Base-by-base conservation (phyloP, 2,113 vertebrate genomes). In the Pterocles orientalis region DNA sequence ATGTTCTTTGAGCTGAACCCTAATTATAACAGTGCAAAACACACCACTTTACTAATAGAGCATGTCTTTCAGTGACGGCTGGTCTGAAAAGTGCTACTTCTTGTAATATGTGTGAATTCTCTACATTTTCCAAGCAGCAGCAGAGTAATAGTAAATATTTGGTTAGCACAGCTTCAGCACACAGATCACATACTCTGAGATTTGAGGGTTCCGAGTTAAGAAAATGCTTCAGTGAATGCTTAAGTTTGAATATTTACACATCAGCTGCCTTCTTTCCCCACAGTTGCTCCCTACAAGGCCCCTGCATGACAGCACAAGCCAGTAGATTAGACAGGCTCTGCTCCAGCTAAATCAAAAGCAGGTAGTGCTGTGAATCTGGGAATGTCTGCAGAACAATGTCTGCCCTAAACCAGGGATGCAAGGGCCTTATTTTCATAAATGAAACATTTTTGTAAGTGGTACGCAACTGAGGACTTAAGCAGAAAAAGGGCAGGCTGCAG, bases 61-160 rank as follows among this genome's bases (percentile, higher is more conserved):
- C 60, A 89, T 0, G 3, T 77, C 56, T 84, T 92, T 57, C 65
- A 84, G 72, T 26, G 20, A 87, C 1, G 10, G 10, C 34, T 58
- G 20, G 53, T 84, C 25, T 2, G 18, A 78, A 57, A 95, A 90
- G 64, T 7, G 17, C 16, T 71, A 51, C 69, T 88, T 78, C 58
- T 64, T 54, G 20, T 68, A 83, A 47, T 69, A 65, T 4, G 39
- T 75, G 77, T 68, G 53, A 94, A 91, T 75, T 87, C 34, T 68
- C 82, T 39, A 53, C 24, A 12, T 78, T 79, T 93, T 84, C 77
- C 53, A 71, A 72, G 77, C 39, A 75, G 56, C 33, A 76, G 23
- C 8, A 83, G 33, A 60, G 33, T 71, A 91, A 89, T 60, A 94
- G 77, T 79, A 92, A 95, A 94, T 84, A 89, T 71, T 91, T 95